phyloP scores from a whole-genome alignment of 2,797 vertebrate genomes.

The Fistularia commersonii region DNA sequence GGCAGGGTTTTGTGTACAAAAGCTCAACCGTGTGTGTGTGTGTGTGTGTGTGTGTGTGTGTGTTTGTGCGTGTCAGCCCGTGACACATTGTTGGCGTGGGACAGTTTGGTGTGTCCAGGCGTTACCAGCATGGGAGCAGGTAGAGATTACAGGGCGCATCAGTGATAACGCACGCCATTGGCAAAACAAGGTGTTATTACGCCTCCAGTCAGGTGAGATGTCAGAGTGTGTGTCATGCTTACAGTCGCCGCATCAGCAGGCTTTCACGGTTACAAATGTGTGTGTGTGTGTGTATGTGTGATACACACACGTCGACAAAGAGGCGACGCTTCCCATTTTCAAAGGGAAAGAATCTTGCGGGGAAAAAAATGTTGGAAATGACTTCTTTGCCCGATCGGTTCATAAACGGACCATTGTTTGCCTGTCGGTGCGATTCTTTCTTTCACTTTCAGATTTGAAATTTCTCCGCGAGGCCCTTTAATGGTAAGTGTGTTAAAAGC shows the following conservation, averaged over 20 bases:
- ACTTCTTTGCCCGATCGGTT: neutral
- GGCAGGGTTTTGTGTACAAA: neutral
- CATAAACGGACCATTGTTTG: neutral
- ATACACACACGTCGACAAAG: slow-evolving; percentile 43
- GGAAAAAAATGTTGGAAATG: too few relatives aligned
- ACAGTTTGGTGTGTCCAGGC: slow-evolving; percentile 63
- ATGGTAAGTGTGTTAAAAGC: slow-evolving; percentile 68
- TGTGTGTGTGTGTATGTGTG: too few relatives aligned
- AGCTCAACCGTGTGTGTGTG: slow-evolving; percentile 50
- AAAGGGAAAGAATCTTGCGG: neutral
- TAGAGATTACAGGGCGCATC: slow-evolving; percentile 71
- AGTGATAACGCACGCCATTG: slow-evolving; percentile 73
- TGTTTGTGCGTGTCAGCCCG: too few relatives aligned
- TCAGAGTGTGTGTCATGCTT: slow-evolving; percentile 59
- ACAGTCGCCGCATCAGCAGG: slow-evolving; percentile 58
- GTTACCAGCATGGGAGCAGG: slow-evolving; percentile 63
- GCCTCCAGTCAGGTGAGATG: slow-evolving; percentile 66
- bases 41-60: slow-evolving; percentile 42
- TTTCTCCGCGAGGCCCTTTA: slow-evolving; percentile 28
- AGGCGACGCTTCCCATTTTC: slow-evolving; percentile 9
- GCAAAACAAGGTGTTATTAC: slow-evolving; percentile 75
- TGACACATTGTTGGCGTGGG: slow-evolving; percentile 50
- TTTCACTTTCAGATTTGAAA: slow-evolving; percentile 64
- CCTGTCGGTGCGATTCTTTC: slow-evolving; percentile 30
- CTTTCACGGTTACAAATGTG: slow-evolving; percentile 34